Conservation (phyloP, 2,797 vertebrate species). For the Phoxinus dragarum region DNA sequence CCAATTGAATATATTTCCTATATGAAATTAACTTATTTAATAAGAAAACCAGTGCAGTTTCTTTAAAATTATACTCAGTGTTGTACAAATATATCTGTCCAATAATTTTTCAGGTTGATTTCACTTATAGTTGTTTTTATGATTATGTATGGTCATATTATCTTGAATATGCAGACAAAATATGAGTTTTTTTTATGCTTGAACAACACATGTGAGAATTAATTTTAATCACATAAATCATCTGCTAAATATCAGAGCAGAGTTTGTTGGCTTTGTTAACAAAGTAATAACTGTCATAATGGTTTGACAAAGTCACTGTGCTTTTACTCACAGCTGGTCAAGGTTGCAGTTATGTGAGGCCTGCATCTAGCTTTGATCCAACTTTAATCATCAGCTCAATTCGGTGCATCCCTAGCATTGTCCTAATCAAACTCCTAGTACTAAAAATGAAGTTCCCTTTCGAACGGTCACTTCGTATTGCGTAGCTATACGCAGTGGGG, state of each 20-base stretch:
- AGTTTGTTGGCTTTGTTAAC: background rate
- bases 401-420: too few relatives aligned
- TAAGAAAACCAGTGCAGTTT: background rate
- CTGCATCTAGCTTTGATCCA: constrained; percentile 13
- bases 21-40: background rate
- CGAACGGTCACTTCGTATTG: too few relatives aligned
- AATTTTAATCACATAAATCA: background rate
- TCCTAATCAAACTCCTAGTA: too few relatives aligned
- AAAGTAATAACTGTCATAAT: constrained; percentile 9
- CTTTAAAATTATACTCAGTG: background rate
- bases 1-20: too few relatives aligned
- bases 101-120: background rate
- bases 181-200: too few relatives aligned
- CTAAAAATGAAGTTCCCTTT: too few relatives aligned
- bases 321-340: constrained; percentile 16
- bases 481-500: too few relatives aligned
- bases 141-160: too few relatives aligned
- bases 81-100: background rate
- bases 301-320: constrained; percentile 11
- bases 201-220: too few relatives aligned
- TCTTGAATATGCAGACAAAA: too few relatives aligned
- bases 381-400: constrained; percentile 13
- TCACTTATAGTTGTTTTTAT: background rate
- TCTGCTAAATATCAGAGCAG: background rate
- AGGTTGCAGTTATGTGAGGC: background rate